Conservation (phyloP, 2,113 vertebrate species). For the Oreochromis niloticus region DNA sequence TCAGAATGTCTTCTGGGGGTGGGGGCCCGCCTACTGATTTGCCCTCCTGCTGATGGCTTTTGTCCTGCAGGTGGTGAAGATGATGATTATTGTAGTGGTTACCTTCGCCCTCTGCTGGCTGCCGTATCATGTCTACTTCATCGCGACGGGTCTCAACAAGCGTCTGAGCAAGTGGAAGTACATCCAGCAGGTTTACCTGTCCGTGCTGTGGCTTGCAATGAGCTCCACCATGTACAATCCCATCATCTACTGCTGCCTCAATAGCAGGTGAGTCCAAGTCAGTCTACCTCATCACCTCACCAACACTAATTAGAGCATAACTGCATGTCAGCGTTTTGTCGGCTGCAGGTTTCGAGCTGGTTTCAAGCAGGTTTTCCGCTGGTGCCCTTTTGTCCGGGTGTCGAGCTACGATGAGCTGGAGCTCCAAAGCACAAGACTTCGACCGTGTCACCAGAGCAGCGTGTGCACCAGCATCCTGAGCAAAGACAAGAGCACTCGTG, state of each 20-base stretch:
- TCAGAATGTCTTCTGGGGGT: neutral
- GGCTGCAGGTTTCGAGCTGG: constrained; percentile 64
- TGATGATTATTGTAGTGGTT: constrained; percentile 97
- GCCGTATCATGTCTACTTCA: constrained; percentile 93
- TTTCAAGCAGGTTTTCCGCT: constrained; percentile 67
- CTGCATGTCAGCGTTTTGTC: neutral
- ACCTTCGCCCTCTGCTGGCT: constrained; percentile 96
- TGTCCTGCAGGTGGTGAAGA: constrained; percentile 89
- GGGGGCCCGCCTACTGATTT: neutral
- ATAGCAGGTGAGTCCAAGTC: constrained; percentile 82
- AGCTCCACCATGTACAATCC: constrained; percentile 99
- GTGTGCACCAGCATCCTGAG: constrained; percentile 71
- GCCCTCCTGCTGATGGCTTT: neutral
- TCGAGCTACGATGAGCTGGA: constrained; percentile 67
- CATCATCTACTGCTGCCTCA: constrained; percentile 98
- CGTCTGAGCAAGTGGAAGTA: constrained; percentile 84
- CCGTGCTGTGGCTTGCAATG: constrained; percentile 96
- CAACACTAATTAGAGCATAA: neutral
- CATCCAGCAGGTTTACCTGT: constrained; percentile 96
- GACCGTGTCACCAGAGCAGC: constrained; percentile 61
- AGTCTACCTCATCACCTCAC: neutral
- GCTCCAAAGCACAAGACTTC: constrained; percentile 55
- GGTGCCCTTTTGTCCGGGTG: constrained; percentile 63
- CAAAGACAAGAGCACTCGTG: constrained; percentile 47
- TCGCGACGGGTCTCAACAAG: constrained; percentile 84